Conservation (phyloP, 2,797 vertebrate genomes). For the Sebastes cheni region DNA sequence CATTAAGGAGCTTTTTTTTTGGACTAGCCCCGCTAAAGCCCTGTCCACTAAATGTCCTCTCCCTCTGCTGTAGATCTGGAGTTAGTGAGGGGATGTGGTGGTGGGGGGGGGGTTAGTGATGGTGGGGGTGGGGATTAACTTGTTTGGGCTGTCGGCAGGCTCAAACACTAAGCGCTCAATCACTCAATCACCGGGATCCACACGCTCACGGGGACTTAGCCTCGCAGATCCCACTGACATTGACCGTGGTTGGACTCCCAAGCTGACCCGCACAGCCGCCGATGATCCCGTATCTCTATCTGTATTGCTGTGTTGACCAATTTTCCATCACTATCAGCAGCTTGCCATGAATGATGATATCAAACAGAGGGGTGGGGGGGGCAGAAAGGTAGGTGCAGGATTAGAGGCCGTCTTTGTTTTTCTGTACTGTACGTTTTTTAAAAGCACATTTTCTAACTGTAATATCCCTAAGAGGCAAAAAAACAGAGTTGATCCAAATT, state of each 20-base stretch:
- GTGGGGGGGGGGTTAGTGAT: slow-evolving; percentile 47
- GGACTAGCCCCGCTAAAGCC: slow-evolving; percentile 66
- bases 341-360: slow-evolving; percentile 47
- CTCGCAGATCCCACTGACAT: slow-evolving; percentile 72
- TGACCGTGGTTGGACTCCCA: slow-evolving; percentile 55
- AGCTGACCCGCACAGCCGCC: slow-evolving; percentile 52
- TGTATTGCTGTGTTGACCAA: slow-evolving; percentile 45
- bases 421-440: slow-evolving; percentile 3
- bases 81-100: slow-evolving; percentile 50
- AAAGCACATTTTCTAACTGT: slow-evolving; percentile 11
- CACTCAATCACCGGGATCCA: slow-evolving; percentile 78
- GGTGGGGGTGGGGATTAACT: slow-evolving; percentile 75
- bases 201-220: slow-evolving; percentile 71
- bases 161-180: slow-evolving; percentile 79
- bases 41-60: slow-evolving; percentile 62
- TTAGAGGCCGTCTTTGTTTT: slow-evolving; percentile 36
- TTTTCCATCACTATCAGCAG: slow-evolving; percentile 52
- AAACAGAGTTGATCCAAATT: slow-evolving; percentile 11
- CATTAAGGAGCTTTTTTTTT: slow-evolving; percentile 79
- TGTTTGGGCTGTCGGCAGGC: slow-evolving; percentile 77
- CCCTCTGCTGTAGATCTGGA: slow-evolving; percentile 40
- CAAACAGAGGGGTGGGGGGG: neutral
- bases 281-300: slow-evolving; percentile 59
- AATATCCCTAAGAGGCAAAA: slow-evolving; percentile 4
- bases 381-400: slow-evolving; percentile 21